Evolutionary conservation across 37 sponge, comb jelly and placozoan species (phyloP).

Genomic region (Spongilla lacustris): DNA sequence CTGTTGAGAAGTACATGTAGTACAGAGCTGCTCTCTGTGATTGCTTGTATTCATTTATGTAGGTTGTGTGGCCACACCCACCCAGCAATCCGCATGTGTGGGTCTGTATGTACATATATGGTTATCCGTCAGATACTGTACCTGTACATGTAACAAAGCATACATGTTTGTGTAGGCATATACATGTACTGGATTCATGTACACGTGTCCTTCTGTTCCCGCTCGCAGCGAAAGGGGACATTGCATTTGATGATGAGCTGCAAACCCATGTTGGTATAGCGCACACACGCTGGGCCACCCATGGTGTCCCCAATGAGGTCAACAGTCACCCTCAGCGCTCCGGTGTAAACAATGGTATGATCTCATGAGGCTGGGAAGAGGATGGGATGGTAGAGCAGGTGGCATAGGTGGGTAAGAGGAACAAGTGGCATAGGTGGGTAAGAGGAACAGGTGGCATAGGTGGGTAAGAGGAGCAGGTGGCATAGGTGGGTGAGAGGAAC

Average conservation of each 20-base stretch:
- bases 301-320: constrained; percentile 95
- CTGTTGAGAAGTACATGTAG: too few relatives aligned
- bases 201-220: too few relatives aligned
- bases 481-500: too few relatives aligned
- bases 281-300: constrained; percentile 99
- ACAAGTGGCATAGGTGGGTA: background rate
- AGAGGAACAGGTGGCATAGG: background rate
- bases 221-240: constrained; percentile 35
- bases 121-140: too few relatives aligned
- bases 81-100: too few relatives aligned
- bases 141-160: too few relatives aligned
- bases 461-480: background rate
- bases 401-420: background rate
- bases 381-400: background rate
- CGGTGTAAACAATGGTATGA: constrained; percentile 71
- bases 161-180: too few relatives aligned
- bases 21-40: too few relatives aligned
- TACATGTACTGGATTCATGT: background rate
- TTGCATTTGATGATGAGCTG: constrained; percentile 65
- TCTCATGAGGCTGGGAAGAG: background rate
- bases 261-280: constrained; percentile 93
- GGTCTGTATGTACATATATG: too few relatives aligned
- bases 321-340: constrained; percentile 98
- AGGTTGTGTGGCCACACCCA: too few relatives aligned
- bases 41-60: too few relatives aligned